Base-by-base conservation (phyloP, 2,888 invertebrate species). In the Drymonia ruficornis region DNA sequence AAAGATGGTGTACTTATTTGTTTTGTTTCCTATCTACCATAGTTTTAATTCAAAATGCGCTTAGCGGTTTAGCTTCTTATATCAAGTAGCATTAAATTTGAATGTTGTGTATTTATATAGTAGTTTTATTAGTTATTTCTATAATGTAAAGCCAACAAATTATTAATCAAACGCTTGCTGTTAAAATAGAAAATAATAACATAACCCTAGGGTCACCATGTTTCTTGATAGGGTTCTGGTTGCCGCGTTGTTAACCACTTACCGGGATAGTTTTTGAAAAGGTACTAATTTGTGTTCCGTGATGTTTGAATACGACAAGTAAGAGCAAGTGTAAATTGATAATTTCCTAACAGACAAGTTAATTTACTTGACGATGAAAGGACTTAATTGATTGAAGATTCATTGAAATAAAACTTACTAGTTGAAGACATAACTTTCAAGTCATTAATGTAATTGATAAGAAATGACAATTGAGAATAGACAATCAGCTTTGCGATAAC, bases 201-300 rank as follows among this genome's bases (percentile, higher is more conserved):
- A n/a, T n/a, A n/a, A n/a, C 9, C 2, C 31, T 2, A 8, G 9
- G 23, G 7, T 31, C 31, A 31, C 31, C 31, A 31, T 31, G 2
- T 31, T 31, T 12, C 31, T 31, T 31, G 31, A 36, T 3, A 11
- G n/a, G n/a, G n/a, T 2, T 13, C 1, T 6, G n/a, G 36, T 40
- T 50, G 38, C 16, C 34, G 44, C n/a, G 57, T 59, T 61, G 57
- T 67, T 63, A 58, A 59, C 54, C 65, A 51, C 57, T 70, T 64
- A 56, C 68, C 61, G 72, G 74, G 65, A 75, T 74, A 75, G 70
- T 80, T 78, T 73, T 61, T 74, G 70, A 72, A 75, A 73, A 86
- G 86, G 87, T 89, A 90, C 83, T 91, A 91, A 91, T 78, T 79
- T 70, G 71, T 69, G 74, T 76, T 84, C 83, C 91, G 89, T 91